phyloP scores from a whole-genome alignment of 92 coral and sea anemone genomes.

The Bergia puertoricense region DNA sequence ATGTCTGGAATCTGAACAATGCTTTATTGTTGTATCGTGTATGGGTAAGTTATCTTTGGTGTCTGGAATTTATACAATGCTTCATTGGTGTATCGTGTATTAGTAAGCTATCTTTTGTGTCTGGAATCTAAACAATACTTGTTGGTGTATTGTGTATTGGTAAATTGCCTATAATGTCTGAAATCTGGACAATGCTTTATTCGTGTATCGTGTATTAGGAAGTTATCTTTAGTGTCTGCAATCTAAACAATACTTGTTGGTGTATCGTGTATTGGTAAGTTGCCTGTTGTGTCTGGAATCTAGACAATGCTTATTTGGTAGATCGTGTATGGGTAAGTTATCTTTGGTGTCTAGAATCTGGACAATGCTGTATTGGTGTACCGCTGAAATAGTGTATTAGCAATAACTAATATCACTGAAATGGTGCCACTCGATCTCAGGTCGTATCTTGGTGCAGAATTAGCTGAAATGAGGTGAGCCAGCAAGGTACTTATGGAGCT shows the following conservation, averaged over 20 bases:
- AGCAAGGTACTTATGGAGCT: too few relatives aligned
- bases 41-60: not conserved
- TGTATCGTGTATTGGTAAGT: constrained; percentile 80
- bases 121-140: constrained; percentile 35
- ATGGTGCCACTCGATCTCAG: too few relatives aligned
- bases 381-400: too few relatives aligned
- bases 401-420: too few relatives aligned
- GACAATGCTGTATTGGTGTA: too few relatives aligned
- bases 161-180: constrained; percentile 25
- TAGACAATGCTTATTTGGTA: not conserved
- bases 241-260: constrained; percentile 44
- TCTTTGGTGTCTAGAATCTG: too few relatives aligned
- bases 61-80: constrained; percentile 71
- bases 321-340: too few relatives aligned
- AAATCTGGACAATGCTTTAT: constrained; percentile 75
- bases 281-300: not conserved
- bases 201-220: constrained; percentile 84
- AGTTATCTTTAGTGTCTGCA: constrained; percentile 1
- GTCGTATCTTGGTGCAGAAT: too few relatives aligned
- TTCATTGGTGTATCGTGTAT: constrained; percentile 75
- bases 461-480: too few relatives aligned
- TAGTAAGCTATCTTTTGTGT: constrained; percentile 57
- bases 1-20: too few relatives aligned
- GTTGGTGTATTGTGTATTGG: constrained; percentile 70
- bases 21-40: too few relatives aligned